phyloP scores from a whole-genome alignment of 1,140 invertebrate genomes.

The Ostrea denselamellosa region DNA sequence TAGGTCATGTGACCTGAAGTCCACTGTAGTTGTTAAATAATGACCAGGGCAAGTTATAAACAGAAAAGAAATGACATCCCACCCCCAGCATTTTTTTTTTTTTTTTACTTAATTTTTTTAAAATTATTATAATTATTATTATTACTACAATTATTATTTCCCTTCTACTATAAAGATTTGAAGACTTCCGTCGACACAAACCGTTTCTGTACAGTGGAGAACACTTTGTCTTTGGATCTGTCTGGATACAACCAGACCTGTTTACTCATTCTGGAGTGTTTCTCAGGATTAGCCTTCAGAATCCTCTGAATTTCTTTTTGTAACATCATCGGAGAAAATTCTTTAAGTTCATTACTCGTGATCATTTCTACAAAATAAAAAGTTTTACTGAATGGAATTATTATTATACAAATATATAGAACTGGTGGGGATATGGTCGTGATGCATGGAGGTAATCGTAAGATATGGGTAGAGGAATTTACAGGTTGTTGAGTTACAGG shows the following conservation, averaged over 20 bases:
- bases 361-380: conserved; percentile 46
- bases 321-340: conserved; percentile 45
- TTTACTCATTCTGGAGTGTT: conserved; percentile 66
- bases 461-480: no score
- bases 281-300: conserved; percentile 60
- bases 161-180: no score
- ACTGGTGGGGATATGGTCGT: neutral
- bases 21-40: no score
- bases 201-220: conserved; percentile 60
- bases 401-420: neutral
- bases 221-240: conserved; percentile 59
- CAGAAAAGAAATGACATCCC: no score
- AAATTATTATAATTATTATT: no score
- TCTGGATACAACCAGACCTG: conserved; percentile 67
- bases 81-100: no score
- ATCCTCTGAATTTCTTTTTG: conserved; percentile 48
- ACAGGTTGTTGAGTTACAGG: no score
- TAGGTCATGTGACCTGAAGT: no score
- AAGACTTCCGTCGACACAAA: neutral
- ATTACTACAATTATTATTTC: no score
- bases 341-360: conserved; percentile 49
- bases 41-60: no score
- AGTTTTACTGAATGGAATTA: neutral
- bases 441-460: neutral
- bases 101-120: no score